These are phyloP conservation scores for Callyntrura sp. DNA, from an alignment of 2,888 invertebrate genomes.

Conservation along the genomic window DNA sequence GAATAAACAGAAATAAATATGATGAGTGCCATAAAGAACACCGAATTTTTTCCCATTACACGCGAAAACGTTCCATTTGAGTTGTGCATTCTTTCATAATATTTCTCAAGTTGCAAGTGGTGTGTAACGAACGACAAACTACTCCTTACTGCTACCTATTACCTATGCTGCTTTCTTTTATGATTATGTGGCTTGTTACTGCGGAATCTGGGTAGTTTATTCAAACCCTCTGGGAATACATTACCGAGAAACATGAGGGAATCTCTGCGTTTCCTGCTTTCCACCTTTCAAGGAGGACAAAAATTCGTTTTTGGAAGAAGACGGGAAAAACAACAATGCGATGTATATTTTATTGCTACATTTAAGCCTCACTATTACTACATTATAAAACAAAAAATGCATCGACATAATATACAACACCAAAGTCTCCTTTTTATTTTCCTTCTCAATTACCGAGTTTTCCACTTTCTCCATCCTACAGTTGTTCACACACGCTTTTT, in stretches of 20 bases:
- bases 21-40: constrained; percentile 5
- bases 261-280: not conserved
- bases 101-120: too few relatives aligned
- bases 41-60: not conserved
- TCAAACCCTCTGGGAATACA: constrained; percentile 46
- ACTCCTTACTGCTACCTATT: too few relatives aligned
- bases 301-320: not conserved
- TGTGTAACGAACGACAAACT: too few relatives aligned
- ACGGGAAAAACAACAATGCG: not conserved
- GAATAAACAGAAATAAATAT: constrained; percentile 28
- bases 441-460: not conserved
- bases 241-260: not conserved
- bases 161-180: constrained; percentile 9
- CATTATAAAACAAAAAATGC: constrained; percentile 1
- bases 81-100: not conserved
- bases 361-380: not conserved
- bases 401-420: not conserved
- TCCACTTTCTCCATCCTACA: not conserved
- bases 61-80: not conserved
- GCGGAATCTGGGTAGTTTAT: constrained; percentile 42
- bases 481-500: not conserved
- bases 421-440: too few relatives aligned
- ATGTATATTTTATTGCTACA: constrained; percentile 21
- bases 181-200: constrained; percentile 44
- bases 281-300: constrained; percentile 8